phyloP scores from a whole-genome alignment of 2,797 vertebrate species.

The Diglossa cyanea region DNA sequence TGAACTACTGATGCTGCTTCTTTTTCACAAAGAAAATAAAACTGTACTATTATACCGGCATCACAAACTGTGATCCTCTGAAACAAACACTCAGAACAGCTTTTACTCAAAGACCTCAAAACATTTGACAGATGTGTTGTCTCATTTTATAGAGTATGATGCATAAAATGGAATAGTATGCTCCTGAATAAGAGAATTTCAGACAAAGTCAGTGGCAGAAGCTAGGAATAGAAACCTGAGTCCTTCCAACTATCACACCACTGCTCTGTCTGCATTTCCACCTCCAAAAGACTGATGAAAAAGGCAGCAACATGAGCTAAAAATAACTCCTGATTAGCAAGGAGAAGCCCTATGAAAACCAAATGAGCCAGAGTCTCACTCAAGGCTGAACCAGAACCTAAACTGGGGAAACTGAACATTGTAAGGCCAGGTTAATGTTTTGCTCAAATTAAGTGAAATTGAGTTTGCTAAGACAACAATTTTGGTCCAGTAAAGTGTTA shows the following conservation, averaged over 20 bases:
- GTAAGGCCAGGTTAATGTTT: neutral
- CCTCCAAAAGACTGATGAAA: neutral
- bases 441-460: neutral
- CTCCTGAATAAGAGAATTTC: neutral
- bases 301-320: neutral
- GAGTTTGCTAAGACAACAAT: neutral
- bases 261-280: neutral
- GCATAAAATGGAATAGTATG: neutral
- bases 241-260: neutral
- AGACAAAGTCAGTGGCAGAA: neutral
- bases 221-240: neutral
- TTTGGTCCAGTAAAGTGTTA: neutral
- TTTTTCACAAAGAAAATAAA: neutral
- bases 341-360: neutral
- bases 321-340: neutral
- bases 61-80: neutral
- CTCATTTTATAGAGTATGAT: neutral
- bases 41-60: neutral
- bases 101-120: neutral
- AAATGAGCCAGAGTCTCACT: neutral
- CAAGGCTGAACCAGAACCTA: neutral
- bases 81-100: neutral
- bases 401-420: neutral
- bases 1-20: neutral
- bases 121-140: neutral